Conservation (phyloP, 1,140 invertebrate species). For the Calephelis virginiensis region DNA sequence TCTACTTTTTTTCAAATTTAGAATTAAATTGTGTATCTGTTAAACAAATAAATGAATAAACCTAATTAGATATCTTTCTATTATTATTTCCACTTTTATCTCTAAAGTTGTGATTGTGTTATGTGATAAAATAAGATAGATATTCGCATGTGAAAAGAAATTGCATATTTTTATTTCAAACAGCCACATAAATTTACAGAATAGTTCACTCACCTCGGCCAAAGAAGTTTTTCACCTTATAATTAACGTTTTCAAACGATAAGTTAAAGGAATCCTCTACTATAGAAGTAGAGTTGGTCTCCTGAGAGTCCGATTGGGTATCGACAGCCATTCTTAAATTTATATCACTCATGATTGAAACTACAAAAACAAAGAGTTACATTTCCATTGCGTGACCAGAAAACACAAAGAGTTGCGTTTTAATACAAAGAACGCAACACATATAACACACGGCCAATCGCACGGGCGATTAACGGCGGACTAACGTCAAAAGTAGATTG, state of each 20-base stretch:
- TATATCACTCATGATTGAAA: slow-evolving; percentile 38
- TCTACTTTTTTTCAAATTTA: too few species aligned
- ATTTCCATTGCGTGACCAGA: slow-evolving; percentile 50
- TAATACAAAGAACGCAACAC: slow-evolving; percentile 52
- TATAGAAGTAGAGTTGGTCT: slow-evolving; percentile 58
- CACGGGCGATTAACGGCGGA: slow-evolving; percentile 31
- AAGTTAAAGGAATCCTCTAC: slow-evolving; percentile 62
- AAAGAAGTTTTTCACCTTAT: slow-evolving; percentile 54
- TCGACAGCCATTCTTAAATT: slow-evolving; percentile 54
- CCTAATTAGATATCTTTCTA: too few species aligned
- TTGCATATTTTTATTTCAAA: not conserved
- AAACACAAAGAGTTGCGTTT: slow-evolving; percentile 55
- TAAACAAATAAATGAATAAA: not conserved
- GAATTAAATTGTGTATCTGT: too few species aligned
- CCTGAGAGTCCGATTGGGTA: slow-evolving; percentile 52
- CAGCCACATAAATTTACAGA: not conserved
- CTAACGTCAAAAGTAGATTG: slow-evolving; percentile 27
- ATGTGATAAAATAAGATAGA: not conserved
- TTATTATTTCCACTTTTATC: not conserved
- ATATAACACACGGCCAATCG: slow-evolving; percentile 38
- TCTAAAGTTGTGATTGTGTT: not conserved
- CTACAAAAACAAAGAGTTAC: slow-evolving; percentile 43
- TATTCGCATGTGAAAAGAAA: not conserved
- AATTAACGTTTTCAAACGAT: slow-evolving; percentile 58
- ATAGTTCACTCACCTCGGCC: slow-evolving; percentile 44